Conservation (phyloP, 1,140 invertebrate genomes). For the Reticulitermes speratus region DNA sequence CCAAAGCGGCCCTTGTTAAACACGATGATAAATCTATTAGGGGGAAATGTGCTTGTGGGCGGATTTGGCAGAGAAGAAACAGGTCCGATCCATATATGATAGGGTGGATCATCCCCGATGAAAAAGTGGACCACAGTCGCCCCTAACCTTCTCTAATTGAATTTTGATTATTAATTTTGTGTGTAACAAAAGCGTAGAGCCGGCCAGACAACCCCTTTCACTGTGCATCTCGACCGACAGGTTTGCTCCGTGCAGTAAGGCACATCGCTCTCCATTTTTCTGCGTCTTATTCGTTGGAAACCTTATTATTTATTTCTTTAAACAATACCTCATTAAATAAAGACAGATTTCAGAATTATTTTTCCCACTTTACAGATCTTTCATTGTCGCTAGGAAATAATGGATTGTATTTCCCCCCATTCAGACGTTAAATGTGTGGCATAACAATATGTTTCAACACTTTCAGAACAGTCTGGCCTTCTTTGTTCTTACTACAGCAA, state of each 20-base stretch:
- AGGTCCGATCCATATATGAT: background rate
- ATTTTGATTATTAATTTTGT: slow-evolving; percentile 32
- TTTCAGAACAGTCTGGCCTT: no score
- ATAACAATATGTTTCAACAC: no score
- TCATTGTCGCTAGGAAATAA: background rate
- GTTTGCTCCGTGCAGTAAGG: background rate
- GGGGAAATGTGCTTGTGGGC: slow-evolving; percentile 28
- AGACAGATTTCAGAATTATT: background rate
- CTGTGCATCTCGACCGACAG: background rate
- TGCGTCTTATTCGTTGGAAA: background rate
- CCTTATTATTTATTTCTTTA: background rate
- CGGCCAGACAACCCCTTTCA: slow-evolving; percentile 13
- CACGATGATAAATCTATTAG: slow-evolving; percentile 28
- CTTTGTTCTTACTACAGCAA: no score
- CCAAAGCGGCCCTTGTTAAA: slow-evolving; percentile 20
- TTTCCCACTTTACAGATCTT: background rate
- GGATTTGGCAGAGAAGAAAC: slow-evolving; percentile 27
- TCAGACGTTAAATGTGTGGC: no score
- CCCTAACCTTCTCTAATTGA: slow-evolving; percentile 29
- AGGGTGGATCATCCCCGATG: slow-evolving; percentile 25
- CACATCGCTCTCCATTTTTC: background rate
- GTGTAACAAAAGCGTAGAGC: background rate
- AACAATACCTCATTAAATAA: background rate
- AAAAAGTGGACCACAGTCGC: slow-evolving; percentile 24
- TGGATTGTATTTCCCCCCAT: no score